Evolutionary conservation across 53 echinoderm and acorn worm species (phyloP).

Genomic region (Holothuria leucospilota): DNA sequence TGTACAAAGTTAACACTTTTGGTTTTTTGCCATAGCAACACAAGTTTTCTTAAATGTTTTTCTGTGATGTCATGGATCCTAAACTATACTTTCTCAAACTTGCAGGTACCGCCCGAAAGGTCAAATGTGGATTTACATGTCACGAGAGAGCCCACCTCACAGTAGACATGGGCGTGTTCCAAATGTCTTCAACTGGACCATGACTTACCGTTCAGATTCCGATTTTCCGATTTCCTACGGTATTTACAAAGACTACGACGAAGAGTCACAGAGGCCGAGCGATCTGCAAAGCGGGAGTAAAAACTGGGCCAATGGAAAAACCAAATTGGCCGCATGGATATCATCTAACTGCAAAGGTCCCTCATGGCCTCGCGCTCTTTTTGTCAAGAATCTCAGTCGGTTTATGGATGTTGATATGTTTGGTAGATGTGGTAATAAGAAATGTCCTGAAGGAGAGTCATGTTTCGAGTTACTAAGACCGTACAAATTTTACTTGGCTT

Average conservation of each 20-base stretch:
- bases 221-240: neutral
- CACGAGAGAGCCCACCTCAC: neutral
- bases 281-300: neutral
- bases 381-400: neutral
- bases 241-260: too few species aligned
- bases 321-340: neutral
- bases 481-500: neutral
- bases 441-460: neutral
- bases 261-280: neutral
- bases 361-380: neutral
- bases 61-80: too few species aligned
- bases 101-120: neutral
- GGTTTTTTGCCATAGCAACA: too few species aligned
- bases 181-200: conserved; percentile 2
- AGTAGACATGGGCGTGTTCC: neutral
- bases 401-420: neutral
- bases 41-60: too few species aligned
- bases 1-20: too few species aligned
- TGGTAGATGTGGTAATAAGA: neutral
- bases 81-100: neutral
- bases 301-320: neutral
- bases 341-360: neutral
- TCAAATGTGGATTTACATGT: neutral
- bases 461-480: neutral
- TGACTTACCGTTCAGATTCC: neutral